Evolutionary conservation across 1,140 invertebrate species (phyloP), one percentile per base, ranked within the genome.

Genomic region (Heliconius hermathena): DNA sequence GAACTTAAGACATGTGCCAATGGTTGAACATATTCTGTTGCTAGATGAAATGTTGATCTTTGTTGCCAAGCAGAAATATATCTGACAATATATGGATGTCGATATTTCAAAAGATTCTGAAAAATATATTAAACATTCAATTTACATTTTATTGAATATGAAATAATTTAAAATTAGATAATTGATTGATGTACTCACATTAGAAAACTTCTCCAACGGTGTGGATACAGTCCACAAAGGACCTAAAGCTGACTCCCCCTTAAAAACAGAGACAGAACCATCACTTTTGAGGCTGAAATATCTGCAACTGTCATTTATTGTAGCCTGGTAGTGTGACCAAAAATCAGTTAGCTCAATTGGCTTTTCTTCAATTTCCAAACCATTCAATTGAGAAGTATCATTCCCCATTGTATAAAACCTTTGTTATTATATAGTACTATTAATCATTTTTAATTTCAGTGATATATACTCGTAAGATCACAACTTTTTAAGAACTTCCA

Each of bases 51-150:
- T 83, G 96, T 96, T 3, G 96, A 97, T 71, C 96, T 95, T 86
- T 97, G 96, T 70, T 96, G 96, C 97, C 97, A 98, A 2, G 97
- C 97, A n/a, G 96, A 96, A 80, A 97, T 95, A 87, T 97, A 98
- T 84, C 96, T 96, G 8, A 98, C 88, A 83, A 98, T 98, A 82
- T 96, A 97, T 2, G 97, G 97, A 95, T 98, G 97, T 0, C 97
- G 95, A 92, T 97, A 96, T 77, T 97, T 95, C 95, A 97, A 96
- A 33, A 97, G 95, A 94, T 97, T 98, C 97, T 98, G 91, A 96
- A 96, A 85, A 79, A 70, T 77, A 81, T 70, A 38, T 8, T 73
- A 73, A 3, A 26, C 54, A 71, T 57, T 26, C 4, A 66, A 29
- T 66, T 18, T 66, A 13, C 5, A 66, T 29, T 66, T 66, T 16